Evolutionary conservation across 2,888 invertebrate species (phyloP).

Genomic region (Sinotaia quadrata): DNA sequence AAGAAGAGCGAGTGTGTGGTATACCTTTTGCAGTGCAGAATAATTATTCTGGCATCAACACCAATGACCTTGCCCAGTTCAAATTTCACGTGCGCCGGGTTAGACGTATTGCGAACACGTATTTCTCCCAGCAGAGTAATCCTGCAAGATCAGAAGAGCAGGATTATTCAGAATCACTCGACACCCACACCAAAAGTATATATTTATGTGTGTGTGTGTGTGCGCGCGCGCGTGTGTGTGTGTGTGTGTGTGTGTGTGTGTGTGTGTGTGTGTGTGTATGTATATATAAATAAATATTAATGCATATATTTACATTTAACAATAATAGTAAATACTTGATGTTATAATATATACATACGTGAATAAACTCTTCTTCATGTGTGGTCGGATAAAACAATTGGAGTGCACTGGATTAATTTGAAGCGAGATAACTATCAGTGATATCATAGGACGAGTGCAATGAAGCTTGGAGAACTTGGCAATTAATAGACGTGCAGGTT

Average conservation of each 20-base stretch:
- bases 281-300: no score
- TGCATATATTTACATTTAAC: no score
- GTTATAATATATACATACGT: no score
- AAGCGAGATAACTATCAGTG: no score
- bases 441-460: no score
- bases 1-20: background rate
- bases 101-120: slow-evolving; percentile 20
- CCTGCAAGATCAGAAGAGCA: slow-evolving; percentile 24
- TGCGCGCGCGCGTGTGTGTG: slow-evolving; percentile 1
- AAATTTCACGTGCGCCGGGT: background rate
- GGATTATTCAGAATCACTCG: background rate
- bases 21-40: slow-evolving; percentile 39
- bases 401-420: no score
- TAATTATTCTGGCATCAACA: slow-evolving; percentile 36
- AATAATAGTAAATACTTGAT: no score
- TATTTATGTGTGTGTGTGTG: no score
- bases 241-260: slow-evolving; percentile 1
- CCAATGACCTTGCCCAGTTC: slow-evolving; percentile 29
- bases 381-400: no score
- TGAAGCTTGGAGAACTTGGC: no score
- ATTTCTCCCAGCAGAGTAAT: slow-evolving; percentile 32
- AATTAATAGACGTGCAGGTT: no score
- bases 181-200: background rate
- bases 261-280: slow-evolving; percentile 1
- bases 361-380: no score